Base-by-base conservation (phyloP, 2,797 vertebrate genomes). In the Capromys pilorides region DNA sequence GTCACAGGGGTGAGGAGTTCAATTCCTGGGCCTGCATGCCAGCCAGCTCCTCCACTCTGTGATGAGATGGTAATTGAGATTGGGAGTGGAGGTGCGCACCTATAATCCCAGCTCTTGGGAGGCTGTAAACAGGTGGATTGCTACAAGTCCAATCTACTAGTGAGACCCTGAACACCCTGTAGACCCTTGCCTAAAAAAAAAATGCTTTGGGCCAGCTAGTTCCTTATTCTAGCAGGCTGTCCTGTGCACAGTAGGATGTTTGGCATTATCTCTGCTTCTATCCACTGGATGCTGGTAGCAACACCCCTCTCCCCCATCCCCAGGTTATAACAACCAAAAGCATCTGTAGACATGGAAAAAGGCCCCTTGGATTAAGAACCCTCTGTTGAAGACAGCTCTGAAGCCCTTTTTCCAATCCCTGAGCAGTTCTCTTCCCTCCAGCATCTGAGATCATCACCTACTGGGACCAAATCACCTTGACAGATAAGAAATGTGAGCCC, bases 221-320 rank as follows among this genome's bases (percentile, higher is more conserved):
- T 45, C 45, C 45, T 45, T 45, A 8, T 45, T 45, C 45, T 51
- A 6, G 45, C 59, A 73, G 14, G 12, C 89, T 66, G 90, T 3
- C 22, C 24, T 84, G 13, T 39, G 49, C 11, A 3, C 26, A 3
- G 3, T 2, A 24, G 6, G 24, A 10, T 36, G 51, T 16, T 59
- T 11, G 61, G 14, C 73, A 26, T 24, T 18, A 26, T 59, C 13
- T 62, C 26, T 39, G 24, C 22, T 51, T 80, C 31, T 69, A 54
- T 16, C 59, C 71, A 24, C 19, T 18, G 77, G 49, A 66, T 22
- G 33, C 57, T 41, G 26, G 1, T 5, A 62, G 41, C 28, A 22
- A 69, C 16, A n/a, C 18, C 33, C 3, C 18, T 5, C 2, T 9
- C 0, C 2, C 75, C 31, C 21, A 39, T 9, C 0, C 2, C 75